Conservation (phyloP, 2,888 invertebrate species). For the Archaeoteleia sp. region DNA sequence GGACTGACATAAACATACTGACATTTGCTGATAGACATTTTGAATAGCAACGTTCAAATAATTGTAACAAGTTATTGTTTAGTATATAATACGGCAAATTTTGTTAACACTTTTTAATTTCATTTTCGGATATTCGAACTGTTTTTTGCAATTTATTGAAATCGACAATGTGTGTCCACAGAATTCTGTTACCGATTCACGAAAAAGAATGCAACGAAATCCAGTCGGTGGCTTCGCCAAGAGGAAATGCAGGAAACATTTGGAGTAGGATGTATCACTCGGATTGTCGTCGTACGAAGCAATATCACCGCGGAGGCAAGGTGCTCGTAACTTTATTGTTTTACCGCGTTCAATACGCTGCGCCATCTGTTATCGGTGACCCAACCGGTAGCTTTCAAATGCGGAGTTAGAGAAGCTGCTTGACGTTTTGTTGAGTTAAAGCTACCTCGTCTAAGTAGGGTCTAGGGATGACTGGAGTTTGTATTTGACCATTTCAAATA, state of each 20-base stretch:
- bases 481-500: background rate
- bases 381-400: constrained; percentile 16
- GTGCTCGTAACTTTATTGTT: constrained; percentile 40
- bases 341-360: constrained; percentile 39
- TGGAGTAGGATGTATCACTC: constrained; percentile 25
- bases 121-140: constrained; percentile 8
- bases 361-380: constrained; percentile 41
- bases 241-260: constrained; percentile 38
- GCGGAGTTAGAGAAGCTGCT: background rate
- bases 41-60: too few species aligned
- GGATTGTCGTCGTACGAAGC: constrained; percentile 27
- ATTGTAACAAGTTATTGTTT: too few species aligned
- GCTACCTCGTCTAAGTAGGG: constrained; percentile 12
- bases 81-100: too few species aligned
- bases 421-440: background rate
- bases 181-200: constrained; percentile 25
- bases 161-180: constrained; percentile 6
- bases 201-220: constrained; percentile 31
- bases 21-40: too few species aligned
- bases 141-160: constrained; percentile 28
- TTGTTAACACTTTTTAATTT: constrained; percentile 34
- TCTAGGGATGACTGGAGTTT: constrained; percentile 11
- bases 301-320: constrained; percentile 24
- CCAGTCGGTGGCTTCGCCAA: constrained; percentile 13
- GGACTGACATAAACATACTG: too few species aligned